Percentiles rank a stretch among this genome's conserved stretches.
Conservation (phyloP, 2,113 vertebrate genomes). For the Trogon surrucura region DNA sequence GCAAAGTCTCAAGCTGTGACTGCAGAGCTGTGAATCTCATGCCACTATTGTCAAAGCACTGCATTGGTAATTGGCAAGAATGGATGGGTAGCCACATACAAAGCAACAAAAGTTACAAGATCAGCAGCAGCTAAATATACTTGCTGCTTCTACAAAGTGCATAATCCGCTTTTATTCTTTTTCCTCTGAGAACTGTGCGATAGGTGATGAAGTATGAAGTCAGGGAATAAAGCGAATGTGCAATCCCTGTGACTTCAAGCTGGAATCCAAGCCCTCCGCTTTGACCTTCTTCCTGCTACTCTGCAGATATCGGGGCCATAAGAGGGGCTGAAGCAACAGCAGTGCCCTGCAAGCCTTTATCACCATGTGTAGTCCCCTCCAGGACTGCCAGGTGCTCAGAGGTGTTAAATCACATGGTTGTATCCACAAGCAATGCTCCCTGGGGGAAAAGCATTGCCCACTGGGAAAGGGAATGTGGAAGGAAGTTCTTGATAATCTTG, state of each 20-base stretch:
- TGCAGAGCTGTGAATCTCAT: conserved; percentile 55
- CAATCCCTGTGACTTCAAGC: not conserved
- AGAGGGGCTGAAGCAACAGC: not conserved
- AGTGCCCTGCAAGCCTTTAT: accelerated
- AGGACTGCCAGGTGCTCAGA: not conserved
- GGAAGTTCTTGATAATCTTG: not conserved
- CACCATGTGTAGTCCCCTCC: not conserved
- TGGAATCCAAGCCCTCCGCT: not conserved
- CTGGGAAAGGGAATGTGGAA: not conserved
- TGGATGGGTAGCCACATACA: conserved; percentile 52
- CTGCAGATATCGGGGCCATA: not conserved
- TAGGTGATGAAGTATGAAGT: not conserved
- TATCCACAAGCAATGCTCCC: not conserved
- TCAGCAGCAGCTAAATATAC: conserved; percentile 59
- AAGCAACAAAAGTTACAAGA: conserved; percentile 49
- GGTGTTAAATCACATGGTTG: not conserved
- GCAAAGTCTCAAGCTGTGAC: conserved; percentile 68
- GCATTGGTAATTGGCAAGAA: conserved; percentile 56
- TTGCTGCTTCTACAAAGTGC: not conserved
- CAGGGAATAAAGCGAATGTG: not conserved
- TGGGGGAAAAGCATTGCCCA: not conserved
- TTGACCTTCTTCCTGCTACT: not conserved
- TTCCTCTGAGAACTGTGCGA: not conserved
- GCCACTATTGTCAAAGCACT: conserved; percentile 40
- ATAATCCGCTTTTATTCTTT: conserved; percentile 8